Evolutionary conservation across 2,797 vertebrate genomes (phyloP), one percentile per base, ranked within the genome.

Genomic region (Tympanoctomys barrerae): DNA sequence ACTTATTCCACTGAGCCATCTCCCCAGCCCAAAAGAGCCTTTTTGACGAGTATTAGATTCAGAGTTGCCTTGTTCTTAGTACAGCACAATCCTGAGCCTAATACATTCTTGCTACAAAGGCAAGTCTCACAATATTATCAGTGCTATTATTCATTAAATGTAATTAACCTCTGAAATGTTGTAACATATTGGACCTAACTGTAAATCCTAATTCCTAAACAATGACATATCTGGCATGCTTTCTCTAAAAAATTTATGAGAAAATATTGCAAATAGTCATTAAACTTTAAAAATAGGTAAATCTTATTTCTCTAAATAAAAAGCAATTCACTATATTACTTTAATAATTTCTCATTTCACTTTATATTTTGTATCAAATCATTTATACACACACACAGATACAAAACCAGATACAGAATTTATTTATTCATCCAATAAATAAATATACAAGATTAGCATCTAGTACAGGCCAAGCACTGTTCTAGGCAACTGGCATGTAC

Each of bases 21-120:
- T 39, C 39, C 39, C 39, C 39, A 39, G 39, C 39, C 39, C 86
- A 92, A 90, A 93, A 90, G 9, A 78, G n/a, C 5, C 33, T 87
- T 93, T 93, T 62, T 61, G 61, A 93, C 83, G 82, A 94, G 46
- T 21, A 75, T n/a, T 49, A 92, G n/a, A 70, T 75, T 95, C 36
- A 85, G 52, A 93, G 46, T 84, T 92, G 46, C 24, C 19, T 73
- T 77, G 64, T 71, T 91, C 1, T 14, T 24, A 75, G 46, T 10
- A 36, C 28, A 33, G 31, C 6, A 13, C 18, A 62, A 52, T 91
- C 68, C n/a, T 89, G 49, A 78, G 4, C 84, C 92, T 62, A 73
- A 95, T 39, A 70, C 0, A 4, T 75, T 87, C 39, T 78, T 87
- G 36, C 71, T 90, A 78, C 14, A 91, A 90, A 94, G 62, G 7